phyloP scores from a whole-genome alignment of 1,140 invertebrate species.

The Drosophila nigrodunni region DNA sequence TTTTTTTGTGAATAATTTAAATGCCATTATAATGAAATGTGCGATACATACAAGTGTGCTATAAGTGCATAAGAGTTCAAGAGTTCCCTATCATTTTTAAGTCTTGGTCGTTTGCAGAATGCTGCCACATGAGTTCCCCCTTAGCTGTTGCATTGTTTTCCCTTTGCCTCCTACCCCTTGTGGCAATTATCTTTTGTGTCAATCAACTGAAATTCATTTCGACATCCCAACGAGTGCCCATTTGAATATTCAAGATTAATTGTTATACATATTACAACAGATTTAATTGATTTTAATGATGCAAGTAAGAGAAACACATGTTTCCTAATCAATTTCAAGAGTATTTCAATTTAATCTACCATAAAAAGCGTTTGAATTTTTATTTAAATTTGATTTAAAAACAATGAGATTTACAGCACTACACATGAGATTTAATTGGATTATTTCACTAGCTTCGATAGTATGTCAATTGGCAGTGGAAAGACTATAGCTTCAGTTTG shows the following conservation, averaged over 20 bases:
- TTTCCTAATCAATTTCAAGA: background rate
- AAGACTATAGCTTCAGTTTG: constrained; percentile 62
- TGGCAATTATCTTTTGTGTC: constrained; percentile 52
- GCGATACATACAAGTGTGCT: constrained; percentile 26
- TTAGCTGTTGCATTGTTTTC: constrained; percentile 8
- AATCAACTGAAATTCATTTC: constrained; percentile 61
- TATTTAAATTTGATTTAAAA: constrained; percentile 2
- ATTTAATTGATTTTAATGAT: constrained; percentile 58
- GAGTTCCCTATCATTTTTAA: background rate
- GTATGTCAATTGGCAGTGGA: constrained; percentile 62
- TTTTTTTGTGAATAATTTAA: constrained; percentile 70
- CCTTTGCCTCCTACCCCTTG: constrained; percentile 5
- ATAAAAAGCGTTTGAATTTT: background rate
- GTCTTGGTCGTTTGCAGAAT: constrained; percentile 19
- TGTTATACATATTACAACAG: constrained; percentile 41
- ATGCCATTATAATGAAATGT: constrained; percentile 64
- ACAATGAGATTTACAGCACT: background rate
- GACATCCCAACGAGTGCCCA: constrained; percentile 8
- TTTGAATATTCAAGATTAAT: constrained; percentile 44
- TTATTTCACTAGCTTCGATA: constrained; percentile 54
- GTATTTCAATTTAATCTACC: background rate
- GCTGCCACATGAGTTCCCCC: background rate
- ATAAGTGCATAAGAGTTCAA: constrained; percentile 36
- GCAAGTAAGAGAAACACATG: constrained; percentile 18
- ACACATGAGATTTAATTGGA: background rate